Evolutionary conservation across 2,797 vertebrate genomes (phyloP).

Genomic region (Rhinatrema bivittatum): DNA sequence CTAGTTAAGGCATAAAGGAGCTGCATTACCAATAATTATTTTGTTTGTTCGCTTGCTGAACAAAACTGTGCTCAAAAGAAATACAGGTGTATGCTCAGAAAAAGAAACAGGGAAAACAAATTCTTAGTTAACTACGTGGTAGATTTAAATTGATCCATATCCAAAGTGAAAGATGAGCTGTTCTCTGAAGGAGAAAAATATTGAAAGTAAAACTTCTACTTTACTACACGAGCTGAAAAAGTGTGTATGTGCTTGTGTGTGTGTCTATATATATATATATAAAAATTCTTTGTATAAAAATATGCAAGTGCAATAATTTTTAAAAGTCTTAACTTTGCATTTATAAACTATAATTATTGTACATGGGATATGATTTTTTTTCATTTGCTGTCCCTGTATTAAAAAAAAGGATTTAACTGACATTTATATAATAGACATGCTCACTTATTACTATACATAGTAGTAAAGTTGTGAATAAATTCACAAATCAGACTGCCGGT

Average conservation of each 20-base stretch:
- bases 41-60: slow-evolving; percentile 31
- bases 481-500: slow-evolving; percentile 41
- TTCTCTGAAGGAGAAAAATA: slow-evolving; percentile 29
- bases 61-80: slow-evolving; percentile 42
- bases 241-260: slow-evolving; percentile 45
- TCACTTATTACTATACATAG: slow-evolving; percentile 42
- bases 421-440: slow-evolving; percentile 57
- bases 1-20: slow-evolving; percentile 23
- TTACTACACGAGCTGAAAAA: slow-evolving; percentile 36
- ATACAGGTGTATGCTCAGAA: slow-evolving; percentile 32
- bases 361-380: slow-evolving; percentile 69
- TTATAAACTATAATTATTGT: slow-evolving; percentile 76
- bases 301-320: slow-evolving; percentile 70
- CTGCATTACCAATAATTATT: too few species aligned
- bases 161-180: slow-evolving; percentile 25
- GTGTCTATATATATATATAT: slow-evolving; percentile 19
- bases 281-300: slow-evolving; percentile 54
- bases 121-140: slow-evolving; percentile 15
- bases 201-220: slow-evolving; percentile 34
- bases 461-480: slow-evolving; percentile 61
- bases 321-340: slow-evolving; percentile 68
- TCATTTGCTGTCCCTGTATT: slow-evolving; percentile 70
- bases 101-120: neutral
- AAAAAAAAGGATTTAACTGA: slow-evolving; percentile 53
- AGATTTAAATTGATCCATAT: slow-evolving; percentile 27